Conservation (phyloP, 2,797 vertebrate genomes). For the Gouania willdenowi region DNA sequence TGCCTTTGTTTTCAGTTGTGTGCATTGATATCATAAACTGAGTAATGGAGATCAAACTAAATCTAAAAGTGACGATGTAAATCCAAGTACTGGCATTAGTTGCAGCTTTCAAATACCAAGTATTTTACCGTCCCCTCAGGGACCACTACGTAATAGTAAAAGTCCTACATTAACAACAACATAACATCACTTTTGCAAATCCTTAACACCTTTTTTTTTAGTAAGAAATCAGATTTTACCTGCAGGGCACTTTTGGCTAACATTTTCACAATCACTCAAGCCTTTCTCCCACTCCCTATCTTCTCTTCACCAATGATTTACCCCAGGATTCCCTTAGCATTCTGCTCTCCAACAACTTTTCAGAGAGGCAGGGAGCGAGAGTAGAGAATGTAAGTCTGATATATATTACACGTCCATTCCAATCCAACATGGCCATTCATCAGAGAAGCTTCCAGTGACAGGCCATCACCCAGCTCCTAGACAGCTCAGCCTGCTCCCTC, state of each 20-base stretch:
- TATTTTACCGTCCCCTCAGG: no score
- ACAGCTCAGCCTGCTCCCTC: conserved; percentile 63
- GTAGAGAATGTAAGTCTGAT: conserved; percentile 72
- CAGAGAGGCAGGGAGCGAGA: conserved; percentile 23
- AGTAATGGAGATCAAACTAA: no score
- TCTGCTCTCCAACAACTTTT: conserved; percentile 9
- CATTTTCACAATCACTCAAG: conserved; percentile 30
- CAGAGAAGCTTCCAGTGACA: conserved; percentile 74
- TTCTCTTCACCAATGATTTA: conserved; percentile 2
- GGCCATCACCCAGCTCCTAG: conserved; percentile 73
- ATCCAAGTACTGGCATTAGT: no score
- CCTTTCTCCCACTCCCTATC: conserved; percentile 1
- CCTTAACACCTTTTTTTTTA: no score
- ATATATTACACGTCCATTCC: conserved; percentile 82
- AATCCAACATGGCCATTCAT: conserved; percentile 78
- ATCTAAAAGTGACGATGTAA: no score
- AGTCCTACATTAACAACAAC: no score
- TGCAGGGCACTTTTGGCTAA: conserved; percentile 4
- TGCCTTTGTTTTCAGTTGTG: no score
- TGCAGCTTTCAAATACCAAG: no score
- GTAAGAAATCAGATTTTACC: conserved; percentile 17
- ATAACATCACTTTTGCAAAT: no score
- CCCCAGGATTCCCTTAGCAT: conserved; percentile 37
- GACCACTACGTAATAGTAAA: no score
- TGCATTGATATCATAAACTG: no score